Conservation (phyloP, 2,888 invertebrate genomes). For the Colostygia pectinataria region DNA sequence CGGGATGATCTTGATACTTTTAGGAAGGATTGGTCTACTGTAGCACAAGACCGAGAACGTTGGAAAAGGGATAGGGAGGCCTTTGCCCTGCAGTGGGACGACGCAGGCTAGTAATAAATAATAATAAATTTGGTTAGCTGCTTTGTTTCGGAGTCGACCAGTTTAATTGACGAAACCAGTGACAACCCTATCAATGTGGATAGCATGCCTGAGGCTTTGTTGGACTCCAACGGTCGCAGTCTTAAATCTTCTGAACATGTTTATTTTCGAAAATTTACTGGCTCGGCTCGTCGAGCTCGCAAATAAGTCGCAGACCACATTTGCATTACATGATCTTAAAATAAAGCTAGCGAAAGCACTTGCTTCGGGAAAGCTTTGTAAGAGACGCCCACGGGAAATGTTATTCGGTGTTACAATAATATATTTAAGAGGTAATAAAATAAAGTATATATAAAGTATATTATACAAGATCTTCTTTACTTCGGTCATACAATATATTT, state of each 20-base stretch:
- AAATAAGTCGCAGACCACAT: constrained; percentile 18
- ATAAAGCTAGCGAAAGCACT: constrained; percentile 12
- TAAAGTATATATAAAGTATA: no score
- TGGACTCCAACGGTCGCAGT: constrained; percentile 13
- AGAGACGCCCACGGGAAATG: background rate
- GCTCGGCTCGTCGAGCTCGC: constrained; percentile 10
- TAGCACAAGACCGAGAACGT: no score
- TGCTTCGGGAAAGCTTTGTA: background rate
- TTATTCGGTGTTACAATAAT: background rate
- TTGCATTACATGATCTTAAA: constrained; percentile 14
- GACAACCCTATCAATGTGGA: constrained; percentile 13
- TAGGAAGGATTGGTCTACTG: no score
- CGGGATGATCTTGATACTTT: no score
- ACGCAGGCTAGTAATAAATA: no score
- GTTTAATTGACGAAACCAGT: background rate
- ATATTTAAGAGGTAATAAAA: no score
- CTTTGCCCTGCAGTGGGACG: no score
- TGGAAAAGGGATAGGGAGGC: no score
- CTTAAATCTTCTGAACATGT: constrained; percentile 28
- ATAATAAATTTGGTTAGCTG: no score
- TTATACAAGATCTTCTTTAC: no score
- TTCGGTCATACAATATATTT: no score
- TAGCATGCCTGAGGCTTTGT: constrained; percentile 26
- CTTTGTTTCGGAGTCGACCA: background rate
- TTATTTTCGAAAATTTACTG: constrained; percentile 23